Evolutionary conservation across 2,113 vertebrate genomes (phyloP), one percentile per base, ranked within the genome.

Genomic region (Ornithorhynchus anatinus): DNA sequence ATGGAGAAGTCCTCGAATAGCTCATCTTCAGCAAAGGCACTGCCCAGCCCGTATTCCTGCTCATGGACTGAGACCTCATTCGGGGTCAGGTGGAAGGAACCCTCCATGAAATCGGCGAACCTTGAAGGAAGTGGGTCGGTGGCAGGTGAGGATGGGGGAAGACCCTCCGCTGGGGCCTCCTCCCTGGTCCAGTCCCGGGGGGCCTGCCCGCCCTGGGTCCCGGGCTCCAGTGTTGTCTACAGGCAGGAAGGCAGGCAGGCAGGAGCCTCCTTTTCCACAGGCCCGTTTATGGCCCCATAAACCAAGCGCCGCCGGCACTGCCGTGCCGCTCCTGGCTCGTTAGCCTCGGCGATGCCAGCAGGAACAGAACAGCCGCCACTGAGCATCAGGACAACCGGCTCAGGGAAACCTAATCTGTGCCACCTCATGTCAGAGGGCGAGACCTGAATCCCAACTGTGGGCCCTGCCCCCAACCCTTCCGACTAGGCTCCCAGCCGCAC

Each of bases 61-160:
- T 95, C 94, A 1, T 99, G 96, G 38, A 94, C 85, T 0, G 94
- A 96, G 54, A 92, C 91, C 76, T 99, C 98, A 1, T 85, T 91
- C 12, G 92, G 78, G 62, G 94, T 93, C 70, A 99, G 73, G 16
- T 99, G 98, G 13, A 84, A 93, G 16, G 95, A 94, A 0, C 97
- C 98, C 73, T 95, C 94, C 8, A 98, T 80, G 42, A 99, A 99
- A 44, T 98, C 97, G 25, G 97, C 98, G 89, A 99, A 99, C 90
- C 98, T 99, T 87, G 39, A 61, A 32, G 20, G n/a, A 35, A 56
- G 38, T 16, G 25, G 43, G 11, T 33, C 27, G n/a, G 22, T n/a
- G 39, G 31, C n/a, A 8, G 8, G n/a, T 39, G 10, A 22, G 14
- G 5, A 33, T 25, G 22, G 36, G 44, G n/a, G n/a, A 64, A 44